Conservation (phyloP, 2,888 invertebrate genomes). For the Caenorhabditis sp. region DNA sequence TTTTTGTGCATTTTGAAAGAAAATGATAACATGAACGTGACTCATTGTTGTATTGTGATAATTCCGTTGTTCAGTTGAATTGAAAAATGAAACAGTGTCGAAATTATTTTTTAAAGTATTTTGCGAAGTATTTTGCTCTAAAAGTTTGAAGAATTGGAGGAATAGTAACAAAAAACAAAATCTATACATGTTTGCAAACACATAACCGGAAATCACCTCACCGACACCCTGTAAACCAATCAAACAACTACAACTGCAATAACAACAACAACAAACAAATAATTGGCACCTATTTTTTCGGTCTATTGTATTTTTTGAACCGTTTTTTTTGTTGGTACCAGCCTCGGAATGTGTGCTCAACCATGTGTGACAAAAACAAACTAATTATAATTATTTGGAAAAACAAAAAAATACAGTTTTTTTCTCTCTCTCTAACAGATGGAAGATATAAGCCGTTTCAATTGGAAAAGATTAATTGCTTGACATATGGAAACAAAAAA, state of each 20-base stretch:
- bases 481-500: neutral
- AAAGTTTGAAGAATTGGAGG: too few relatives aligned
- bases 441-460: neutral
- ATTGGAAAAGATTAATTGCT: neutral
- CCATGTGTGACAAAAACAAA: neutral
- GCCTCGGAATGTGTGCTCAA: neutral
- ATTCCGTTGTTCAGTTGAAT: too few relatives aligned
- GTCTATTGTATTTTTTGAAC: neutral
- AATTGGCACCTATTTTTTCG: neutral
- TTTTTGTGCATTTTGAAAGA: too few relatives aligned
- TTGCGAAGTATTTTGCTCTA: too few relatives aligned
- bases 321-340: neutral
- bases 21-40: too few relatives aligned
- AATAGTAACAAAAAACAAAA: too few relatives aligned
- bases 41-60: too few relatives aligned
- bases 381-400: neutral
- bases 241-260: neutral
- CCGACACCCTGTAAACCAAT: neutral
- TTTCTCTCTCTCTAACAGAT: neutral
- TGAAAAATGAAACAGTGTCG: too few relatives aligned
- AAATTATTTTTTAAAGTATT: too few relatives aligned
- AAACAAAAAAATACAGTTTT: neutral
- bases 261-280: neutral
- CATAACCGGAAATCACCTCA: neutral
- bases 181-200: neutral